Evolutionary conservation across 2,797 vertebrate species (phyloP).

Genomic region (Thalassophryne amazonica): DNA sequence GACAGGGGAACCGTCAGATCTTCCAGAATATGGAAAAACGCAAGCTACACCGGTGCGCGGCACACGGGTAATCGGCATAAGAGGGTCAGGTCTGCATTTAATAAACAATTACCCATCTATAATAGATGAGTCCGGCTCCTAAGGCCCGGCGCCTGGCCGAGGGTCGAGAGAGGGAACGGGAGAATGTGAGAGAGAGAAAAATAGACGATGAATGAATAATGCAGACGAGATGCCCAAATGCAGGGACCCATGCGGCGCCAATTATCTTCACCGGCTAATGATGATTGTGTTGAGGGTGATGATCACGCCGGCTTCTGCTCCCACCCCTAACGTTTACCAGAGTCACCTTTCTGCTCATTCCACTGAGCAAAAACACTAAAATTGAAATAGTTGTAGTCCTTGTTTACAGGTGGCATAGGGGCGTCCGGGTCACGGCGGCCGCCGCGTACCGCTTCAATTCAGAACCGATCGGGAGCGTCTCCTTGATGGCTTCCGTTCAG

Average conservation of each 20-base stretch:
- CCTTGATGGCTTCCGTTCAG: slow-evolving; percentile 41
- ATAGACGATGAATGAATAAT: slow-evolving; percentile 78
- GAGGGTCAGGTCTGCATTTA: slow-evolving; percentile 85
- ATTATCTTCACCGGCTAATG: slow-evolving; percentile 76
- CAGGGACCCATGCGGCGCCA: slow-evolving; percentile 61
- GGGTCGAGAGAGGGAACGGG: slow-evolving; percentile 45
- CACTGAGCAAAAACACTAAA: neutral
- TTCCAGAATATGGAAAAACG: slow-evolving; percentile 68
- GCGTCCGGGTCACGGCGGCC: slow-evolving; percentile 53
- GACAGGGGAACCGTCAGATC: slow-evolving; percentile 64
- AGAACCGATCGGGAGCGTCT: slow-evolving; percentile 90
- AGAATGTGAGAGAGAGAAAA: slow-evolving; percentile 19
- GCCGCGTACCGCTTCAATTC: slow-evolving; percentile 85
- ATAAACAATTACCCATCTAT: slow-evolving; percentile 88
- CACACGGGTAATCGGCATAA: slow-evolving; percentile 76
- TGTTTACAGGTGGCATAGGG: slow-evolving; percentile 1
- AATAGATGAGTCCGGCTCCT: slow-evolving; percentile 79
- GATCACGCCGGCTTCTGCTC: neutral
- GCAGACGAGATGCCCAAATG: slow-evolving; percentile 73
- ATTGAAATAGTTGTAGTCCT: slow-evolving; percentile 44
- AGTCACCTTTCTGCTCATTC: slow-evolving; percentile 12
- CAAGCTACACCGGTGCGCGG: slow-evolving; percentile 34
- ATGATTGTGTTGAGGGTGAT: slow-evolving; percentile 56
- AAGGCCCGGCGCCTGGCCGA: slow-evolving; percentile 61
- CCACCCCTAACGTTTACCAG: slow-evolving; percentile 58